Base-by-base conservation (phyloP, 2,113 vertebrate genomes). In the Carlito syrichta region DNA sequence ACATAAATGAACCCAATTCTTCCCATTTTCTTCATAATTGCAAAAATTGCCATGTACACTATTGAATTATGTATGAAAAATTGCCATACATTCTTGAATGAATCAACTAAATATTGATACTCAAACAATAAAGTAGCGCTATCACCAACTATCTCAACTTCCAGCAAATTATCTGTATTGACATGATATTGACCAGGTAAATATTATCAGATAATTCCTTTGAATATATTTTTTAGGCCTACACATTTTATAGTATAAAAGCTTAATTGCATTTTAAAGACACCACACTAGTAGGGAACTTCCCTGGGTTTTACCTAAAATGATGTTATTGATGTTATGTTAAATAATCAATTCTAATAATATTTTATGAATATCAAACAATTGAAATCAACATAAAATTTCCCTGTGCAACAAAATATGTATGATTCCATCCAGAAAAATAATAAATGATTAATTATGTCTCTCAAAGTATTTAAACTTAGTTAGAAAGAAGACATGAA, bases 361-460 rank as follows among this genome's bases (percentile, higher is more conserved):
- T 5, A 76, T 8, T 43, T 86, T 79, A 48, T 86, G 43, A 89
- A 83, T 86, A 48, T 10, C 30, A 86, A 52, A 60, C 7, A 95
- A 84, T 25, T 60, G 27, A 78, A 32, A 95, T 85, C 56, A 77
- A 94, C 50, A 91, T 69, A 52, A 78, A 92, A 78, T 86, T 95
- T 8, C 20, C 85, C 7, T 71, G 12, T 30, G 32, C 10, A 50
- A 35, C 69, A 74, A 96, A 91, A 68, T 76, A 71, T 45, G 8
- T 48, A 62, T 73, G 16, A 93, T 69, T 74, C 4, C 16, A 89
- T 73, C 60, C 14, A 83, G n/a, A 48, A 92, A 50, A 94, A 85
- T 62, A 81, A 40, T 35, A 94, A 78, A 86, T 79, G 25, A 95
- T 83, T 91, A 92, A 96, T 62, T 88, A 45, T 81, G 45, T 68